Base-by-base conservation (phyloP, 30 jellyfish, hydroid and myxozoan species). In the Turritopsis dohrnii region DNA sequence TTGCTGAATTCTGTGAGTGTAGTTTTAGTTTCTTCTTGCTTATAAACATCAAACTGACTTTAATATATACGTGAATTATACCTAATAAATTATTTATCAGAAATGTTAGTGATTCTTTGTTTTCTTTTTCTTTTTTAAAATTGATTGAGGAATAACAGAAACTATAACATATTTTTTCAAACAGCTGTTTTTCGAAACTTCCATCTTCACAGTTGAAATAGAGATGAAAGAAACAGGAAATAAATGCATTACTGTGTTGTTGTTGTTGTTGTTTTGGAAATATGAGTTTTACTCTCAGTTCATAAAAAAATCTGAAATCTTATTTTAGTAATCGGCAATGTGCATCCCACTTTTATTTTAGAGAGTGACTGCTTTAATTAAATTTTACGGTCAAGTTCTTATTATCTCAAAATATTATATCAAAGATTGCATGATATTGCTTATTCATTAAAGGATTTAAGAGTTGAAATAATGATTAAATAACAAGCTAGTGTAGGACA, bases 1-100 rank as follows among this genome's bases (percentile, higher is more conserved):
- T 82, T 81, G 29, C 54, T 88, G 79, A 82, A 89, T 53, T 18
- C 65, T 79, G 99, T 94, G 75, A 74, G 91, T 84, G 7, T 28
- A 18, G 25, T n/a, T 28, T 53, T 18, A 22, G 1, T 75, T 23
- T 60, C 72, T 41, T 13, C 60, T 41, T 41, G 60, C 60, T 41
- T 41, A 3, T 41, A 13, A 41, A 41, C 18, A 23, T 81, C 28
- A 21, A 21, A 23, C 65, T 52, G 27, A 53, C 29, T 52, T 60
- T n/a, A 52, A 23, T n/a, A 27, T 77, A 28, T 73, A 3, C 60
- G 9, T 3, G 9, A 13, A 13, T 41, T 41, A 13, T 41, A 41
- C 60, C 13, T 41, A 41, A 41, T 41, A 41, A 41, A 41, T 41
- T 41, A 41, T 41, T 41, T 13, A 41, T 41, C 5, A 41, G 5